Conservation (phyloP, 2,888 invertebrate species). For the Ganaspis brasiliensis region DNA sequence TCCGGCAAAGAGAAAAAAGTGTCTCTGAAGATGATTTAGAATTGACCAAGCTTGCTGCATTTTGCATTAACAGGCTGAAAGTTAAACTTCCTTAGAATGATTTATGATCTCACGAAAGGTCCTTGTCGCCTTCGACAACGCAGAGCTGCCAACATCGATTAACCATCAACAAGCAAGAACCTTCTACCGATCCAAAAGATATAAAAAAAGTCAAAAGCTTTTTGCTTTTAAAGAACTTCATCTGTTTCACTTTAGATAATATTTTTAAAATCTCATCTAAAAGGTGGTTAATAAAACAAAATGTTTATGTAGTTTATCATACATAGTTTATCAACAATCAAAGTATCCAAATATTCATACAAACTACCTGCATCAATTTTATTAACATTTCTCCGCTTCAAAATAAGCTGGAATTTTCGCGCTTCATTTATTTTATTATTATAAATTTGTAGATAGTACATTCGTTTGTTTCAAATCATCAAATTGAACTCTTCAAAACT, state of each 20-base stretch:
- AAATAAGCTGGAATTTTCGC: no score
- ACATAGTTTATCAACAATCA: no score
- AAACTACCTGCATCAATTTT: no score
- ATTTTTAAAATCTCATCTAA: background rate
- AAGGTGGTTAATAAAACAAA: background rate
- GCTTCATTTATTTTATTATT: no score
- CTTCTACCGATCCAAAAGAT: conserved; percentile 14
- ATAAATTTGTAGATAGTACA: no score
- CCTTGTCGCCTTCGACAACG: conserved; percentile 35
- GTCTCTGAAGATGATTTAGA: conserved; percentile 6
- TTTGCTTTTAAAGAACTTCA: conserved; percentile 18
- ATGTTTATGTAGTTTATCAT: background rate
- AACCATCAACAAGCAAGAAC: conserved; percentile 30
- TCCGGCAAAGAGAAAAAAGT: background rate
- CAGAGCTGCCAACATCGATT: conserved; percentile 39
- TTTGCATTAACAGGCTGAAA: conserved; percentile 33
- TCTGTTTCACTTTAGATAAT: conserved; percentile 10
- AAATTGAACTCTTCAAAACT: no score
- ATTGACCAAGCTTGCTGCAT: conserved; percentile 15
- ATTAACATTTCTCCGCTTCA: no score
- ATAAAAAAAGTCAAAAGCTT: conserved; percentile 17
- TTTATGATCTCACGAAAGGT: conserved; percentile 32
- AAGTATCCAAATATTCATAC: no score
- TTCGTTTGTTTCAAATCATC: no score
- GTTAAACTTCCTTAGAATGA: conserved; percentile 1